phyloP scores from a whole-genome alignment of 2,888 invertebrate species.

The Chloroclystis v-ata region DNA sequence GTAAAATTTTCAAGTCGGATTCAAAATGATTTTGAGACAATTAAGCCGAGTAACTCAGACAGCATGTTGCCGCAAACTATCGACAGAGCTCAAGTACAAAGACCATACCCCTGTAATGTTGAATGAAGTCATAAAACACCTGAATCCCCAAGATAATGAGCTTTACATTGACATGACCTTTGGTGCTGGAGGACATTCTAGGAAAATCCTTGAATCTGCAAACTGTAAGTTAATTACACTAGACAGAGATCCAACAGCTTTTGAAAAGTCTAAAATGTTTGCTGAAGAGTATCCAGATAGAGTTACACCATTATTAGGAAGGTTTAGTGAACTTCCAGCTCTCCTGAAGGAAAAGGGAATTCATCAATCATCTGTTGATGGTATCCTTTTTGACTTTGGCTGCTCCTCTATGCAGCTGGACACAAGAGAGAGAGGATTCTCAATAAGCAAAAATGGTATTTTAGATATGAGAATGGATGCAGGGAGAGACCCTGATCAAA shows the following conservation, averaged over 20 bases:
- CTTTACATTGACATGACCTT: conserved; percentile 96
- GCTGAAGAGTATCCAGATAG: conserved; percentile 82
- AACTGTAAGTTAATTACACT: conserved; percentile 86
- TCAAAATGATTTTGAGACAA: conserved; percentile 51
- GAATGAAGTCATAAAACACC: conserved; percentile 82
- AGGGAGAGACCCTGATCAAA: conserved; percentile 80
- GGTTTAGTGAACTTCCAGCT: conserved; percentile 90
- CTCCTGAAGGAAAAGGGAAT: conserved; percentile 80
- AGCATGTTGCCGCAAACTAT: conserved; percentile 34
- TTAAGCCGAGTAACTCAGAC: no score
- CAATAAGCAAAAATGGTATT: conserved; percentile 89
- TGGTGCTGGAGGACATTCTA: conserved; percentile 95
- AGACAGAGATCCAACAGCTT: conserved; percentile 92
- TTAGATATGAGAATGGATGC: conserved; percentile 98
- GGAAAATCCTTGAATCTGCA: conserved; percentile 82
- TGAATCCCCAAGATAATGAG: conserved; percentile 81
- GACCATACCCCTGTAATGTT: conserved; percentile 87
- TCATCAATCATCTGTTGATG: conserved; percentile 85
- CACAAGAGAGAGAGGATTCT: conserved; percentile 88
- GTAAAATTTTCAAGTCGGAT: conserved; percentile 61
- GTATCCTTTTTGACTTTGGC: conserved; percentile 94
- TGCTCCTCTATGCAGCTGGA: conserved; percentile 98
- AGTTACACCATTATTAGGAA: conserved; percentile 89
- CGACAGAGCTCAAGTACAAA: conserved; percentile 48
- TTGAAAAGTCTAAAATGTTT: conserved; percentile 82